phyloP scores from a whole-genome alignment of 1,140 invertebrate species.

The Thalassaphorura encarpata region DNA sequence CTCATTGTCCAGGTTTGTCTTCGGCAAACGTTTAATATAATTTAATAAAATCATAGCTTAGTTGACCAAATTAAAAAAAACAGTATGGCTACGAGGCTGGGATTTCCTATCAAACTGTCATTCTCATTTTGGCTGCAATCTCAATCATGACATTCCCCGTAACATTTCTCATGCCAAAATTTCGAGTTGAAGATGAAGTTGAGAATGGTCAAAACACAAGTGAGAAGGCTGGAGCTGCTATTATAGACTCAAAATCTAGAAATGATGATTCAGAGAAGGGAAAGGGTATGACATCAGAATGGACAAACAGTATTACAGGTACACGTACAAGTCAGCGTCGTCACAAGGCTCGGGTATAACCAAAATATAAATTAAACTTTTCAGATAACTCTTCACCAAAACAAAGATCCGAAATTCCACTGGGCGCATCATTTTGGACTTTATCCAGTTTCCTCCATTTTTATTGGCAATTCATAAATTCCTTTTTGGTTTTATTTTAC shows the following conservation, averaged over 20 bases:
- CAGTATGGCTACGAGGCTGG: conserved; percentile 10
- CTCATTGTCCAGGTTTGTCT: conserved; percentile 17
- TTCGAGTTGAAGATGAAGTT: conserved; percentile 6
- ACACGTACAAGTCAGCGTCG: no score
- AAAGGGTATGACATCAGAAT: no score
- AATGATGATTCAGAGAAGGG: no score
- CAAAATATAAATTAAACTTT: no score
- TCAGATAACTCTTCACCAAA: no score
- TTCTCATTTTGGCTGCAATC: not conserved
- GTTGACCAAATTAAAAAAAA: not conserved
- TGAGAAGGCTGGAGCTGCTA: not conserved
- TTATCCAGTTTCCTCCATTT: conserved; percentile 17
- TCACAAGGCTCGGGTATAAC: no score
- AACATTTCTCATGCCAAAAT: conserved; percentile 22
- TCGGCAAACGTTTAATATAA: no score
- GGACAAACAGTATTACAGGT: no score
- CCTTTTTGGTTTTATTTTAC: conserved; percentile 24
- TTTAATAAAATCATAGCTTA: no score
- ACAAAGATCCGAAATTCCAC: no score
- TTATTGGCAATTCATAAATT: conserved; percentile 25
- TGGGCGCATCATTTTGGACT: conserved; percentile 2
- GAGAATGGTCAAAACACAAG: not conserved
- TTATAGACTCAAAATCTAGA: no score
- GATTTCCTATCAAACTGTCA: not conserved
- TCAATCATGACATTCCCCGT: conserved; percentile 17